Base-by-base conservation (phyloP, 2,797 vertebrate species). In the Xerus rutilus region DNA sequence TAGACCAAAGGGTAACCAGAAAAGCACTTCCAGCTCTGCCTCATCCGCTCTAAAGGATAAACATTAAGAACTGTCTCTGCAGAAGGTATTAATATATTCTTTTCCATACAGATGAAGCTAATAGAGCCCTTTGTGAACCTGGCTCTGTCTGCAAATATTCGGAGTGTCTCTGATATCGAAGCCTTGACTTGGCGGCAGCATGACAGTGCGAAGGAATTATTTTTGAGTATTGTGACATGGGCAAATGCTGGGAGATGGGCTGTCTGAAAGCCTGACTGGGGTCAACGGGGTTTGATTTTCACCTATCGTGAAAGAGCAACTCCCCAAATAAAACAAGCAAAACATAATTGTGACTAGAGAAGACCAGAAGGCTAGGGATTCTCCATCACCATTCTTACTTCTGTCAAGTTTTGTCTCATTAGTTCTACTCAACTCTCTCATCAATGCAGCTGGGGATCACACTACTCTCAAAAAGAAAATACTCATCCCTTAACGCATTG, bases 201-300 rank as follows among this genome's bases (percentile, higher is more conserved):
- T 52, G 30, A 84, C 15, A 70, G 70, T 78, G 91, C 1, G 49
- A 83, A 49, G 57, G 57, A 81, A 84, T 49, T 89, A 54, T 57
- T 91, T 64, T 49, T 91, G 35, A 84, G 76, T 81, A 89, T 78
- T 86, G 2, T 85, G 84, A 92, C 39, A 30, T 21, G n/a, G 89
- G 69, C 93, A 92, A 95, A 76, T n/a, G 47, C 28, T 74, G 32
- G 70, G 52, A 87, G 72, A 62, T 30, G 64, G 91, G 43, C 59
- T 86, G 65, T 83, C 82, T 94, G 59, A 72, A 95, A 86, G 74
- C 23, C n/a, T 86, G 69, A 91, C 64, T 81, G 78, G 52, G 84
- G 92, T 91, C 57, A 78, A 85, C 32, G 35, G 47, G 43, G 62
- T 84, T 59, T 86, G 76, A 92, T 74, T 62, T 81, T 83, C 93